Percentiles rank a stretch among this genome's conserved stretches.
Evolutionary conservation across 2,797 vertebrate species (phyloP).

Genomic region (Sphenodon punctatus): DNA sequence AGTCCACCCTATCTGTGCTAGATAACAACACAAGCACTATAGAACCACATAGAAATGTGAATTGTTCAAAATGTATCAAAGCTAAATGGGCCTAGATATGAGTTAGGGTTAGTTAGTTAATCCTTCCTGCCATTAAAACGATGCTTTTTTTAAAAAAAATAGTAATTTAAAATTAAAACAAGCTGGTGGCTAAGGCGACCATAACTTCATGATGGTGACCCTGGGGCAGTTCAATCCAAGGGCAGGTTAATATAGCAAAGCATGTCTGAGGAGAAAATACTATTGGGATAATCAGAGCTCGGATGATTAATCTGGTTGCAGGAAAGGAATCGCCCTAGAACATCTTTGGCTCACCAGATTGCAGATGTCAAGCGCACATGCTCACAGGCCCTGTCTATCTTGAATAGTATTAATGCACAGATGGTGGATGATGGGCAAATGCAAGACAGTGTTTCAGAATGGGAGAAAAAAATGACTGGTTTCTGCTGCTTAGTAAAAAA

Average conservation of each 20-base stretch:
- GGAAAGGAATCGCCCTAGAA: not conserved
- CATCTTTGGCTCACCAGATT: not conserved
- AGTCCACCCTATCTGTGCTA: not conserved
- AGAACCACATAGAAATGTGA: too few relatives aligned
- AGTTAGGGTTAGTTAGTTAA: too few relatives aligned
- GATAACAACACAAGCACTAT: too few relatives aligned
- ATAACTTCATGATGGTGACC: not conserved
- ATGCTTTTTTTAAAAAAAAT: too few relatives aligned
- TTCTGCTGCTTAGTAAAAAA: too few relatives aligned
- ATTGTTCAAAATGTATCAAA: too few relatives aligned
- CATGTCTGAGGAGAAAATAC: not conserved
- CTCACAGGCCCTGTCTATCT: not conserved
- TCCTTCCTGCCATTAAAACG: too few relatives aligned
- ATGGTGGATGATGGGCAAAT: not conserved
- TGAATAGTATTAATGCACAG: not conserved
- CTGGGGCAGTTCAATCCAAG: not conserved
- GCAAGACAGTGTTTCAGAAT: not conserved
- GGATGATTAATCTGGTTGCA: not conserved
- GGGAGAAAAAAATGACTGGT: too few relatives aligned
- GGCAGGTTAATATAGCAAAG: not conserved
- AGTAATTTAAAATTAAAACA: too few relatives aligned
- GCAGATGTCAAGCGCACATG: too few relatives aligned
- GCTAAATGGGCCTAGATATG: too few relatives aligned
- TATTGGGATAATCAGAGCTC: not conserved
- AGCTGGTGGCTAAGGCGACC: not conserved